Evolutionary conservation across 2,113 vertebrate genomes (phyloP), one percentile per base, ranked within the genome.

Genomic region (Pitta sordida): DNA sequence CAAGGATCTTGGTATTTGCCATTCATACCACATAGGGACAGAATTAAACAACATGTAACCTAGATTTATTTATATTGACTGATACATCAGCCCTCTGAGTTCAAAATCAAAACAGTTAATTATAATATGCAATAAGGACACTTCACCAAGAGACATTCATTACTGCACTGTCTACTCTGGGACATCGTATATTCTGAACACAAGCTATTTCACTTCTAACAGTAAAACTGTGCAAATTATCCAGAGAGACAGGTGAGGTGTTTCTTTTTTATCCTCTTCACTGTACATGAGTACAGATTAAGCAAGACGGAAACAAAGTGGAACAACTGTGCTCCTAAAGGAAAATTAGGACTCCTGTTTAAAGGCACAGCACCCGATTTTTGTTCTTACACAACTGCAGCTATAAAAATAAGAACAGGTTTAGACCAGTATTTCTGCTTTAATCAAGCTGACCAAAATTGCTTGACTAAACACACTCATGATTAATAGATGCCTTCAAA

Each of bases 311-410:
- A 86, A 51, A 90, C 90, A 94, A 96, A 96, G 87, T 83, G 16
- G 80, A 89, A 93, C 60, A 93, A 96, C 53, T 36, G 34, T 91
- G 64, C 7, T 48, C 52, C 92, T 93, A 88, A 96, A 94, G 86
- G 91, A 84, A 96, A 96, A 97, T 93, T 64, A 84, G 92, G 85
- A 80, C 80, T 96, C 26, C 51, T 87, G 60, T 79, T 96, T 97
- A 95, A 96, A 97, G 52, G 79, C n/a, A 51, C 73, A 95, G 85
- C 21, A 70, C 27, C 27, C 6, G 59, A 36, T 46, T 89, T 84
- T 76, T 58, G 44, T 27, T 87, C 77, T 91, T 69, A 44, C n/a
- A 59, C 56, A 88, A 78, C 0, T 55, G 29, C 34, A 86, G 46
- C 67, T 77, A 51, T 6, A 75, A 71, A 90, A 86, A 74, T 4